Evolutionary conservation across 2,113 vertebrate species (phyloP).

Genomic region (Coregonus clupeaformis): DNA sequence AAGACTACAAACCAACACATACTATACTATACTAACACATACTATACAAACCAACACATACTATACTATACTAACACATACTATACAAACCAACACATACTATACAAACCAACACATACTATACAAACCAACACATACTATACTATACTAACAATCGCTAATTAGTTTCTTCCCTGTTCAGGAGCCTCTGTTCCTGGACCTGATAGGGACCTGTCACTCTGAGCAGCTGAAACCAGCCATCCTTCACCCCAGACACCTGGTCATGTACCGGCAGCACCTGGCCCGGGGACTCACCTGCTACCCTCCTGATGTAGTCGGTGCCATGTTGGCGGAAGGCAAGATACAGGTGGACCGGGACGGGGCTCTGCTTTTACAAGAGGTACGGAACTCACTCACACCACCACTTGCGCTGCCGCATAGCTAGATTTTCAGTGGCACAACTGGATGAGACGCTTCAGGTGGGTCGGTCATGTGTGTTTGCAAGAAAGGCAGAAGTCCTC

Average conservation of each 20-base stretch:
- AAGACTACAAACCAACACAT: too few relatives aligned
- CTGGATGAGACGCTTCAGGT: too few relatives aligned
- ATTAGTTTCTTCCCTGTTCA: constrained; percentile 41
- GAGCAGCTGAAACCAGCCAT: constrained; percentile 74
- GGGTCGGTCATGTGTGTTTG: too few relatives aligned
- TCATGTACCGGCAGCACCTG: constrained; percentile 71
- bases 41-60: too few relatives aligned
- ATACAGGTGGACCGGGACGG: constrained; percentile 66
- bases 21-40: too few relatives aligned
- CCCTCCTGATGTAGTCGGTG: constrained; percentile 72
- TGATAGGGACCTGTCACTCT: constrained; percentile 91
- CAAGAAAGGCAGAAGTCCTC: too few relatives aligned
- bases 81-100: too few relatives aligned
- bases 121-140: too few relatives aligned
- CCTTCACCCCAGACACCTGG: constrained; percentile 80
- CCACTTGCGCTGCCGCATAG: too few relatives aligned
- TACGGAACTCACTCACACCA: constrained; percentile 3
- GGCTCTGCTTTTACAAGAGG: constrained; percentile 55
- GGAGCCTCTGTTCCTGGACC: constrained; percentile 85
- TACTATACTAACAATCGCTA: not conserved
- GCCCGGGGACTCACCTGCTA: constrained; percentile 74
- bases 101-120: too few relatives aligned
- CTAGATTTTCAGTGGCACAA: too few relatives aligned
- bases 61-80: too few relatives aligned
- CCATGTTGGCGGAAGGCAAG: constrained; percentile 71